These are phyloP conservation scores for Tenualosa ilisha DNA, from an alignment of 2,797 vertebrate genomes.

Conservation along the genomic window DNA sequence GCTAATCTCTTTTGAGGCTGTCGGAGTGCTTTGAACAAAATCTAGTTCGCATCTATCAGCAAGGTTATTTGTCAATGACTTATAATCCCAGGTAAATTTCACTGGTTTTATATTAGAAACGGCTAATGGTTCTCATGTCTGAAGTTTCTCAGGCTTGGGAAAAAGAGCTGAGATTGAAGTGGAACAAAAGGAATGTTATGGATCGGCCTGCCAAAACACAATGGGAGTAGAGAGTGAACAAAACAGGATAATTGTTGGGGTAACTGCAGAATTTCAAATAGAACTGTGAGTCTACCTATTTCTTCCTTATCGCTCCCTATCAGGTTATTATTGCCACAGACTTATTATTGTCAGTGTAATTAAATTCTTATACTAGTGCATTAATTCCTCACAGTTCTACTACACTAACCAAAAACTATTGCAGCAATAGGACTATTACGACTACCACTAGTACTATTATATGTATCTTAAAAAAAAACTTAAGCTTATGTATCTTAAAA, in stretches of 20 bases:
- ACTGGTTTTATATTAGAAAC: slow-evolving; percentile 80
- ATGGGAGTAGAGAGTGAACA: slow-evolving; percentile 23
- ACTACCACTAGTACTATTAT: slow-evolving; percentile 30
- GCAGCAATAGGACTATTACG: slow-evolving; percentile 24
- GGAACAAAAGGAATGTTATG: slow-evolving; percentile 79
- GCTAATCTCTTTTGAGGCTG: slow-evolving; percentile 87
- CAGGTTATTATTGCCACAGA: background rate
- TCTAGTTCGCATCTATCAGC: slow-evolving; percentile 86
- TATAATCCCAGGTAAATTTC: slow-evolving; percentile 86
- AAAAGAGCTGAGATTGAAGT: slow-evolving; percentile 69
- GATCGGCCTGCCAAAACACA: slow-evolving; percentile 69
- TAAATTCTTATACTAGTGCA: background rate
- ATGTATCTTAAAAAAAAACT: too few relatives aligned
- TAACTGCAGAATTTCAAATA: slow-evolving; percentile 34
- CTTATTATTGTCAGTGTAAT: background rate
- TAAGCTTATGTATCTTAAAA: too few relatives aligned
- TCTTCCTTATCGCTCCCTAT: slow-evolving; percentile 14
- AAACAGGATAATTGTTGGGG: slow-evolving; percentile 42
- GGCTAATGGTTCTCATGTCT: slow-evolving; percentile 78
- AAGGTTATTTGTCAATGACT: slow-evolving; percentile 88
- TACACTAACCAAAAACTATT: background rate
- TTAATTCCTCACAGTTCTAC: background rate
- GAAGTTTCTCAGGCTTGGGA: slow-evolving; percentile 81
- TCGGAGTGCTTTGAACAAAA: slow-evolving; percentile 84
- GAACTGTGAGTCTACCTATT: slow-evolving; percentile 10